Conservation (phyloP, 2,113 vertebrate genomes). For the Limnothrissa miodon region DNA sequence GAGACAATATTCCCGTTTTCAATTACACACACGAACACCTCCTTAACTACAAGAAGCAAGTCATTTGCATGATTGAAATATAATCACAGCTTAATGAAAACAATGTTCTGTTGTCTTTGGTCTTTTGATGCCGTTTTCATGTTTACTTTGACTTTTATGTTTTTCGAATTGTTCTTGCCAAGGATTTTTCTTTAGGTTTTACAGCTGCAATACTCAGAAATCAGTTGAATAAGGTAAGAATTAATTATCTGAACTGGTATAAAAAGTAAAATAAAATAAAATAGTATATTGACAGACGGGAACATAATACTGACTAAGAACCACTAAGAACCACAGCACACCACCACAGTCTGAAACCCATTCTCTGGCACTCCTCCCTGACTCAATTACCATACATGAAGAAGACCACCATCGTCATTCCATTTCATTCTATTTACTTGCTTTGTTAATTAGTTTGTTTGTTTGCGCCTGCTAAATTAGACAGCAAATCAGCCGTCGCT, state of each 20-base stretch:
- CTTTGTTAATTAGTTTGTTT: constrained; percentile 15
- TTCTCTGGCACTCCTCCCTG: background rate
- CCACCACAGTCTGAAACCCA: no score
- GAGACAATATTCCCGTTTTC: constrained; percentile 76
- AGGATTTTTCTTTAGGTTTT: constrained; percentile 10
- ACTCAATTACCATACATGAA: background rate
- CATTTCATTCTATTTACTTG: background rate
- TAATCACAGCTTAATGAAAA: constrained; percentile 70
- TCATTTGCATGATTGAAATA: constrained; percentile 79
- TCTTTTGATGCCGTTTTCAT: constrained; percentile 51
- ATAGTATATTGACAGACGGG: background rate
- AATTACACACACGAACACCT: constrained; percentile 78
- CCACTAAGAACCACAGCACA: background rate
- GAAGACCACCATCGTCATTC: background rate
- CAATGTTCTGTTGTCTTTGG: constrained; percentile 62
- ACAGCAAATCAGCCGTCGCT: background rate
- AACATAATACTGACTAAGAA: background rate
- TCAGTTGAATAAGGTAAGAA: background rate
- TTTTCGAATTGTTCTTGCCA: constrained; percentile 27
- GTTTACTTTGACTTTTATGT: constrained; percentile 39
- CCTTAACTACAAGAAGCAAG: constrained; percentile 74
- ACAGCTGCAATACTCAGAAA: background rate
- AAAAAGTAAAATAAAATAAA: background rate
- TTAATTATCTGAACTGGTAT: background rate
- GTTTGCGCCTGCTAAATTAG: background rate